Evolutionary conservation across 1,140 invertebrate genomes (phyloP).

Genomic region (Brachionus calyciflorus): DNA sequence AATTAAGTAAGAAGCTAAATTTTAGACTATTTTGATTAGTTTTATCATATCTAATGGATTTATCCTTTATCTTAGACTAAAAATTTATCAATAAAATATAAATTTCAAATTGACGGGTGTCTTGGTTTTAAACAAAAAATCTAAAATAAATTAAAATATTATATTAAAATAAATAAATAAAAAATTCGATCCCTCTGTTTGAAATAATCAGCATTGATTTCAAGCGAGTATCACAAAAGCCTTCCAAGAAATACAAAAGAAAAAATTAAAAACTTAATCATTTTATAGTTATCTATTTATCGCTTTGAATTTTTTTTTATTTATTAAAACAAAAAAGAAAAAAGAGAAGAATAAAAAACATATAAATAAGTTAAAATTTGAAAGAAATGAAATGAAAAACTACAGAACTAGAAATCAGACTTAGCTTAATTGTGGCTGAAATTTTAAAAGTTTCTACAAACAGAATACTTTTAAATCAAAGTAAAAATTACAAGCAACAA

Average conservation of each 20-base stretch:
- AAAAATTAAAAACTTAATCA: background rate
- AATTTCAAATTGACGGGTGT: background rate
- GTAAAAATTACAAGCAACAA: too few species aligned
- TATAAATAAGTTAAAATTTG: too few species aligned
- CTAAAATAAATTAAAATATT: background rate
- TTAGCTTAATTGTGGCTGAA: background rate
- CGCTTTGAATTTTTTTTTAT: background rate
- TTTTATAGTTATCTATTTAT: conserved; percentile 22
- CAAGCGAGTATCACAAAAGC: background rate
- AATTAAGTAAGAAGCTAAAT: too few species aligned
- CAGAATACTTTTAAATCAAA: conserved; percentile 38
- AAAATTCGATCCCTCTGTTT: background rate
- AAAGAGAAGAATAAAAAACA: too few species aligned
- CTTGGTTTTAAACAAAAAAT: background rate
- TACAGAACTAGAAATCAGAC: conserved; percentile 40
- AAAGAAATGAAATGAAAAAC: conserved; percentile 5
- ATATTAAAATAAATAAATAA: background rate
- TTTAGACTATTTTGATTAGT: too few species aligned
- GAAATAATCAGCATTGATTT: conserved; percentile 16
- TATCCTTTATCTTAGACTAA: too few species aligned
- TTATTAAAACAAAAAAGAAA: background rate
- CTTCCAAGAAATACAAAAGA: background rate
- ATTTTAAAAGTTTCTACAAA: conserved; percentile 2
- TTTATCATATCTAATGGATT: too few species aligned
- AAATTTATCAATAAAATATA: too few species aligned